Evolutionary conservation across 2,113 vertebrate species (phyloP), one percentile per base, ranked within the genome.

Genomic region (Formicarius rufipectus): DNA sequence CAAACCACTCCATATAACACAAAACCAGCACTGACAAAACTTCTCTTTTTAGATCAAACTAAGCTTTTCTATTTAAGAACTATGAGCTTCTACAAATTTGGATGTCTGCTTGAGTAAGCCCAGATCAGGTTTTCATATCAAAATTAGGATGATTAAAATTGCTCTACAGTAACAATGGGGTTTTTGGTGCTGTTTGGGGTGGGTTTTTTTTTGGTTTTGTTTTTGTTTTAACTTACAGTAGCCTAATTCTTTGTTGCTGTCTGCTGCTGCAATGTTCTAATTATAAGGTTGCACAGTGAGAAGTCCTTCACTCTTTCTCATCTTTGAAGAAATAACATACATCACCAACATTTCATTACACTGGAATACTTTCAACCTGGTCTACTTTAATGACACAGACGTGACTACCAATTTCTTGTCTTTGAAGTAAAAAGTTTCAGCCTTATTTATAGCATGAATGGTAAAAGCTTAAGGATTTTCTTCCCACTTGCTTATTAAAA

Each of bases 11-110:
- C 49, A 33, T 86, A 67, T 66, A 82, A 58, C 66, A 73, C 73
- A 93, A 92, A 93, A 84, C 45, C 52, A 91, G 47, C 89, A 89
- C 77, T 58, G 64, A 77, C 90, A 78, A 59, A 94, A 74, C 28
- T 37, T 63, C 49, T 84, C 59, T 64, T 77, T 80, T 86, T 45
- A 90, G 75, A 69, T 71, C 66, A 87, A 90, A 64, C 50, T 62
- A 73, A 88, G 23, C 18, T 73, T 85, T 96, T 55, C 78, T 59
- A 44, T 58, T 62, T 90, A 83, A 85, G 47, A 94, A 47, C 25
- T 45, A 80, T 0, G 0, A 93, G 77, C 4, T 39, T 76, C 30
- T 60, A 88, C n/a, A 86, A 69, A 84, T 84, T 52, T 25, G 72
- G 52, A 89, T n/a, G 17, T 60, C 64, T 72, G n/a, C 47, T 83